Conservation (phyloP, 2,888 invertebrate genomes). For the Deilephila elpenor region DNA sequence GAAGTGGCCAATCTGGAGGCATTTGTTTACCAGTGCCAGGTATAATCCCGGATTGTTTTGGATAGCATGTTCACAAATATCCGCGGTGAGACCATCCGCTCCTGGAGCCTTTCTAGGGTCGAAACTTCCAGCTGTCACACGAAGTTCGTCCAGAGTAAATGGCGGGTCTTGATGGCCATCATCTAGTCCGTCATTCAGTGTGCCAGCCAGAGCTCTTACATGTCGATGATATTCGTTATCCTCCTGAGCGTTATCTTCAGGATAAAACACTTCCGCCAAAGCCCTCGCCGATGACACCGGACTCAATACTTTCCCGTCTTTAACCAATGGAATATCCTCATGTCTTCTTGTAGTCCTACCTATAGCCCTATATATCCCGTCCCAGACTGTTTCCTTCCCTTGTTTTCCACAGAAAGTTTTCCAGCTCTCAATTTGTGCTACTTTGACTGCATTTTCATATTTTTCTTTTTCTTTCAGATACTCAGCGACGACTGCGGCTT, state of each 20-base stretch:
- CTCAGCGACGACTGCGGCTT: constrained; percentile 11
- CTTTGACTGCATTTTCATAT: background rate
- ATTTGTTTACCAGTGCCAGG: constrained; percentile 23
- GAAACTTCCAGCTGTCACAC: background rate
- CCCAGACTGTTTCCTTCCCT: too few species aligned
- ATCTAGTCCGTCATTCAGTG: background rate
- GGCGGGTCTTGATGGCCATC: constrained; percentile 31
- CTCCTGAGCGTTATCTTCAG: too few species aligned
- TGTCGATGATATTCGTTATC: too few species aligned
- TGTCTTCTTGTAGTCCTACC: too few species aligned
- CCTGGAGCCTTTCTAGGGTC: constrained; percentile 41
- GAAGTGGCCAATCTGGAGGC: constrained; percentile 8
- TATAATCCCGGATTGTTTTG: background rate
- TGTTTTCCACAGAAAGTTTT: constrained; percentile 36
- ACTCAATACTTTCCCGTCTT: constrained; percentile 34
- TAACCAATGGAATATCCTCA: too few species aligned
- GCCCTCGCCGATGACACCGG: constrained; percentile 4
- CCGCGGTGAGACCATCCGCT: constrained; percentile 38
- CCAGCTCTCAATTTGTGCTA: constrained; percentile 30
- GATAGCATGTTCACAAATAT: constrained; percentile 34
- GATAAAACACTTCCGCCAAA: too few species aligned
- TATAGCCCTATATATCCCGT: constrained; percentile 38
- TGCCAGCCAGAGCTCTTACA: background rate
- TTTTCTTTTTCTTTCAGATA: constrained; percentile 30
- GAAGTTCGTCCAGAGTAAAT: constrained; percentile 34